Base-by-base conservation (phyloP, 2,797 vertebrate genomes). In the Catostomus latipinnis region DNA sequence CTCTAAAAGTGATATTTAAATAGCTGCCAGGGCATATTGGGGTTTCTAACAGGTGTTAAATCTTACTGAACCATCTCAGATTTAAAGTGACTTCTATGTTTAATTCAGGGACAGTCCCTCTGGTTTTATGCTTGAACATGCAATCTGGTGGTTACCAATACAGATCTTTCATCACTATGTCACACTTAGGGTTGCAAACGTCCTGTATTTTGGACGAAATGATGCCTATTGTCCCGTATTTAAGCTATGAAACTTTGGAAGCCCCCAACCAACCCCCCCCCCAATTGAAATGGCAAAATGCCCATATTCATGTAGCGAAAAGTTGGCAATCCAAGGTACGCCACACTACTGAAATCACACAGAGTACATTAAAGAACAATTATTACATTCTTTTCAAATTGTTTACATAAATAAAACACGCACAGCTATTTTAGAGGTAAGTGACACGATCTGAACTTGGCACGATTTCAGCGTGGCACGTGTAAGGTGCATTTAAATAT, bases 401-500 rank as follows among this genome's bases (percentile, higher is more conserved):
- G 34, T 34, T 34, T 34, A 34, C 34, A 34, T 34, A 34, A 3
- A 34, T 34, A 4, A 34, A 34, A 34, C 34, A 34, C 2, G 34
- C 34, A 34, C 34, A 34, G 4, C 5, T 58, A 48, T 18, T 48
- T 9, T 22, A 13, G 14, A 22, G 8, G 45, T 18, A 6, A 34
- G 34, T 34, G 1, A 73, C 0, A 7, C 14, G 4, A 34, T 48
- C 14, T 52, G 18, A 7, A 8, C 6, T 14, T 69, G 45, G 49
- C 54, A 46, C 14, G n/a, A 14, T 76, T 69, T 69, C 0, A 34
- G 62, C 56, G n/a, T 16, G 1, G 18, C 43, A 78, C n/a, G 13
- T 45, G 52, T 4, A 18, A 11, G 58, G 67, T 18, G 9, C 54
- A 58, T 73, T 73, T 81, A 81, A 83, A 84, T 81, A 65, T 63